Percentiles rank a stretch among this genome's conserved stretches.
phyloP scores from a whole-genome alignment of 2,797 vertebrate genomes.

The Tadarida brasiliensis region DNA sequence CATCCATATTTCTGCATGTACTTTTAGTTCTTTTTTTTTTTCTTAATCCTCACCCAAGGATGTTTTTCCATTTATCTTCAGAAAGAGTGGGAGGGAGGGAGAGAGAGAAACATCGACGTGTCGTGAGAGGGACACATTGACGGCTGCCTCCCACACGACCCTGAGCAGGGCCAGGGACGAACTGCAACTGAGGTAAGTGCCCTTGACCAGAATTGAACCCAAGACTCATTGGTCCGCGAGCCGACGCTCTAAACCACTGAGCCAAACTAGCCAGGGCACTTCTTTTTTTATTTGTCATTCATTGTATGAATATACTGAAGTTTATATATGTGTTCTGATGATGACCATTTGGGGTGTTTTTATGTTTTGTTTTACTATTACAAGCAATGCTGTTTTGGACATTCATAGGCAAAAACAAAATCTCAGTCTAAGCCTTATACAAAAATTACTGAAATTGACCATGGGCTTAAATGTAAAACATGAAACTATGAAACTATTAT shows the following conservation, averaged over 20 bases:
- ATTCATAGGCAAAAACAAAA: neutral
- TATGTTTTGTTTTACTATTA: conserved; percentile 1
- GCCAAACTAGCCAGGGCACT: too few relatives aligned
- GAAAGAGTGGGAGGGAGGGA: too few relatives aligned
- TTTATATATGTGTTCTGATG: conserved; percentile 6
- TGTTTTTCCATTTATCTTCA: too few relatives aligned
- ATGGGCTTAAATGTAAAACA: neutral
- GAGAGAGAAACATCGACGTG: too few relatives aligned
- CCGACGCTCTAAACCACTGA: too few relatives aligned
- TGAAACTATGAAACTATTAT: neutral
- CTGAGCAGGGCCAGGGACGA: too few relatives aligned
- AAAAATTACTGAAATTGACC: conserved; percentile 17
- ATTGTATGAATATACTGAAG: neutral
- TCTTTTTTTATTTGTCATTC: conserved; percentile 3
- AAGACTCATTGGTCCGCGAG: too few relatives aligned
- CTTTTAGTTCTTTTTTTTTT: neutral
- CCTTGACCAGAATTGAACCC: too few relatives aligned
- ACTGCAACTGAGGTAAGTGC: too few relatives aligned
- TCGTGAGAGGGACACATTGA: too few relatives aligned
- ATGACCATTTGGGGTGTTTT: neutral
- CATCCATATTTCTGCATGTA: neutral
- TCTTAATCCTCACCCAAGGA: too few relatives aligned
- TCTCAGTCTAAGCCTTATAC: neutral
- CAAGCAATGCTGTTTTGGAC: neutral
- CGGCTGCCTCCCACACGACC: too few relatives aligned